Conservation (phyloP, 2,797 vertebrate genomes). For the Kryptolebias ocellatus region DNA sequence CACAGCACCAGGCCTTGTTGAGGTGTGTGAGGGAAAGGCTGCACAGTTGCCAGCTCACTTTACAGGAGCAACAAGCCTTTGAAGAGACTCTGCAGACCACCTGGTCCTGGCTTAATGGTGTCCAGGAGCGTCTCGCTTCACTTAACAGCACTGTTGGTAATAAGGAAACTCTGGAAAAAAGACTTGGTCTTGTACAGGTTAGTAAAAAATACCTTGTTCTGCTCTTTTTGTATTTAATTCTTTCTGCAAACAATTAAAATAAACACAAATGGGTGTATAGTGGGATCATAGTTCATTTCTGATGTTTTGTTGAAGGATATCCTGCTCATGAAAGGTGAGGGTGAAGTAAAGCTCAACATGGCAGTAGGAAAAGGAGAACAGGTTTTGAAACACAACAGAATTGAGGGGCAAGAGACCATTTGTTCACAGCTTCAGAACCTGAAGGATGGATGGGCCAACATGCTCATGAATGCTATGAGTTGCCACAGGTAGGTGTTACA, state of each 20-base stretch:
- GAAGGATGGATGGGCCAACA: constrained; percentile 88
- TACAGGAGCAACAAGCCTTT: constrained; percentile 94
- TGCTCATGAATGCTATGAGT: constrained; percentile 86
- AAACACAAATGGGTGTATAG: not conserved
- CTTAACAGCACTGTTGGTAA: constrained; percentile 89
- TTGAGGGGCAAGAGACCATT: constrained; percentile 89
- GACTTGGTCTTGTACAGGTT: constrained; percentile 91
- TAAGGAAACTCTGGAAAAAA: constrained; percentile 89
- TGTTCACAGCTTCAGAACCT: constrained; percentile 87
- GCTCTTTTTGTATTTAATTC: not conserved
- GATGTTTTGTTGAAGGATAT: constrained; percentile 84
- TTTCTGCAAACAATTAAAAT: not conserved
- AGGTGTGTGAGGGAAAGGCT: constrained; percentile 86
- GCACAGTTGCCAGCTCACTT: constrained; percentile 86
- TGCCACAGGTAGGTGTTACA: constrained; percentile 87
- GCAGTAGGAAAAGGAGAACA: constrained; percentile 96
- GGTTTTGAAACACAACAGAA: constrained; percentile 87
- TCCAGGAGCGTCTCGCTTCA: constrained; percentile 86
- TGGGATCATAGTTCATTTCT: not conserved
- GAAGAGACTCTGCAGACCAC: constrained; percentile 90
- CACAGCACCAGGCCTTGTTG: constrained; percentile 88
- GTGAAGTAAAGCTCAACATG: constrained; percentile 96
- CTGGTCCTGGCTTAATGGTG: constrained; percentile 89
- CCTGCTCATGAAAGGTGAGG: constrained; percentile 94
- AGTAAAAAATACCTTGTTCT: constrained; percentile 16